phyloP scores from a whole-genome alignment of 2,113 vertebrate genomes.

The Telmatochromis brichardi region DNA sequence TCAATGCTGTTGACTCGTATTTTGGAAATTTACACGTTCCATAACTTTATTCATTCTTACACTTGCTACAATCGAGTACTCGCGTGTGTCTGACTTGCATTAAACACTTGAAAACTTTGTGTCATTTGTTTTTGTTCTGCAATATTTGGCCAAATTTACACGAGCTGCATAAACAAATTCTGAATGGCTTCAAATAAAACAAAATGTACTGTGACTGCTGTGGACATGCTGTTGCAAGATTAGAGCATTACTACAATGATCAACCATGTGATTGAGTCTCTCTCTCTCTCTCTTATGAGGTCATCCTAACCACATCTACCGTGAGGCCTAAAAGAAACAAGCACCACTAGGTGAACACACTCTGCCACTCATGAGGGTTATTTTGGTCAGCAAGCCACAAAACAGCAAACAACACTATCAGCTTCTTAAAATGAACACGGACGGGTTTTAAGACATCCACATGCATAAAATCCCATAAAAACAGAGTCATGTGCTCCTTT shows the following conservation, averaged over 20 bases:
- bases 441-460: background rate
- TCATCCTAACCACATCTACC: background rate
- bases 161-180: background rate
- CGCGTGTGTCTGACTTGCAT: background rate
- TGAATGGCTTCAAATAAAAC: background rate
- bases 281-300: background rate
- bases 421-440: background rate
- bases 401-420: background rate
- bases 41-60: background rate
- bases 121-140: background rate
- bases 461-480: background rate
- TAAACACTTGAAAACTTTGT: background rate
- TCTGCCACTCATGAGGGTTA: background rate
- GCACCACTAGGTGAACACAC: slow-evolving; percentile 2
- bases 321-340: slow-evolving; percentile 32
- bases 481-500: background rate
- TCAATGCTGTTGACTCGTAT: background rate
- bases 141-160: background rate
- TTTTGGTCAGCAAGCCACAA: background rate
- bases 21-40: background rate
- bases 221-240: background rate
- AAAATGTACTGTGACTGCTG: background rate
- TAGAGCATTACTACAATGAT: background rate
- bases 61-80: background rate
- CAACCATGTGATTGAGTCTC: background rate